phyloP scores from a whole-genome alignment of 2,797 vertebrate genomes.

The Antennarius maculatus region DNA sequence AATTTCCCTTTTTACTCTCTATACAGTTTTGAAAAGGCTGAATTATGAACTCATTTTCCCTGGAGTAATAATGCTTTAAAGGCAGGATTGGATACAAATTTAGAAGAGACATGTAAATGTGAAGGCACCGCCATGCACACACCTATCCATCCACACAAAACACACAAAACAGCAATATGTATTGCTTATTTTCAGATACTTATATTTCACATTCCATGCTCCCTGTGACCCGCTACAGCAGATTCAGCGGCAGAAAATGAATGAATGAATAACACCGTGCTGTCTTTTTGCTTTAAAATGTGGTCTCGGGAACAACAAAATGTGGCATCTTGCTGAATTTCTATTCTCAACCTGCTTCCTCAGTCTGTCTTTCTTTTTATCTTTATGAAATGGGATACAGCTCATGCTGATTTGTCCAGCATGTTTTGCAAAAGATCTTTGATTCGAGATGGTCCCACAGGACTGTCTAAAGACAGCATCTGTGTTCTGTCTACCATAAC shows the following conservation, averaged over 20 bases:
- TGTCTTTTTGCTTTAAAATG: slow-evolving; percentile 9
- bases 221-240: too few species aligned
- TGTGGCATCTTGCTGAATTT: slow-evolving; percentile 4
- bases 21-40: slow-evolving; percentile 24
- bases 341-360: slow-evolving; percentile 29
- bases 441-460: slow-evolving; percentile 52
- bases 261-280: neutral
- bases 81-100: slow-evolving; percentile 38
- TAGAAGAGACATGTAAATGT: slow-evolving; percentile 41
- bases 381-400: slow-evolving; percentile 58
- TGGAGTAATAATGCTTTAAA: slow-evolving; percentile 25
- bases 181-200: slow-evolving; percentile 7
- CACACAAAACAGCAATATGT: slow-evolving; percentile 18
- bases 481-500: slow-evolving; percentile 58
- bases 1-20: slow-evolving; percentile 31
- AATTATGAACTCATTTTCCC: slow-evolving; percentile 47
- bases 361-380: slow-evolving; percentile 29
- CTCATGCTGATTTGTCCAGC: slow-evolving; percentile 61
- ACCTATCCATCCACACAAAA: slow-evolving; percentile 15
- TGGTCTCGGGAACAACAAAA: slow-evolving; percentile 29
- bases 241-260: too few species aligned
- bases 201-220: slow-evolving; percentile 19
- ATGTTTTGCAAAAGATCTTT: slow-evolving; percentile 58
- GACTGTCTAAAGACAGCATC: slow-evolving; percentile 50
- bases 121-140: slow-evolving; percentile 8